Evolutionary conservation across 1,140 invertebrate species (phyloP).

Genomic region (Campodea augens): DNA sequence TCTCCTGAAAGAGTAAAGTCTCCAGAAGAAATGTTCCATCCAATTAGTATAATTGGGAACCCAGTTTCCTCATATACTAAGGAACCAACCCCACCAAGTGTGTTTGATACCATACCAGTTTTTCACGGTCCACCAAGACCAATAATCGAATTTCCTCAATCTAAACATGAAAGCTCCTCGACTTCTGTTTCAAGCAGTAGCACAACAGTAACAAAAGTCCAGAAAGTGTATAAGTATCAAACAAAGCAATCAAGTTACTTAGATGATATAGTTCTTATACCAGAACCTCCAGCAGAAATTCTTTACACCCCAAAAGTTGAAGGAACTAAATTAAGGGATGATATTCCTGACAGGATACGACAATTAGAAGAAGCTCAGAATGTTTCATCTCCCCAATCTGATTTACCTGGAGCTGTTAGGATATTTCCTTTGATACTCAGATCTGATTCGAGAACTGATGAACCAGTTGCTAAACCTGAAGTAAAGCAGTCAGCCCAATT

Average conservation of each 20-base stretch:
- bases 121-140: neutral
- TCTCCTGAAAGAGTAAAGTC: neutral
- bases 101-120: neutral
- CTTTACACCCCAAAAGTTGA: conserved; percentile 35
- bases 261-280: conserved; percentile 35
- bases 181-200: no score
- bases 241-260: no score
- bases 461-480: conserved; percentile 4
- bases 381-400: conserved; percentile 25
- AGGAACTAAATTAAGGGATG: conserved; percentile 25
- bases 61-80: no score
- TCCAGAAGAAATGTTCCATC: neutral
- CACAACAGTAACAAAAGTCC: no score
- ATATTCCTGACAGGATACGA: conserved; percentile 37
- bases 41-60: no score
- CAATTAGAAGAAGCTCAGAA: conserved; percentile 39
- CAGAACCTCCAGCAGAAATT: conserved; percentile 51
- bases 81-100: neutral
- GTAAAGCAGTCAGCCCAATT: no score
- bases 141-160: neutral
- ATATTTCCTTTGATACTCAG: conserved; percentile 32
- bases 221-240: no score
- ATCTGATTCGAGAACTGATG: conserved; percentile 18
- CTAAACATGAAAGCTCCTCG: neutral
- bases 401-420: conserved; percentile 41